Base-by-base conservation (phyloP, 2,113 vertebrate genomes). In the Ciconia boyciana region DNA sequence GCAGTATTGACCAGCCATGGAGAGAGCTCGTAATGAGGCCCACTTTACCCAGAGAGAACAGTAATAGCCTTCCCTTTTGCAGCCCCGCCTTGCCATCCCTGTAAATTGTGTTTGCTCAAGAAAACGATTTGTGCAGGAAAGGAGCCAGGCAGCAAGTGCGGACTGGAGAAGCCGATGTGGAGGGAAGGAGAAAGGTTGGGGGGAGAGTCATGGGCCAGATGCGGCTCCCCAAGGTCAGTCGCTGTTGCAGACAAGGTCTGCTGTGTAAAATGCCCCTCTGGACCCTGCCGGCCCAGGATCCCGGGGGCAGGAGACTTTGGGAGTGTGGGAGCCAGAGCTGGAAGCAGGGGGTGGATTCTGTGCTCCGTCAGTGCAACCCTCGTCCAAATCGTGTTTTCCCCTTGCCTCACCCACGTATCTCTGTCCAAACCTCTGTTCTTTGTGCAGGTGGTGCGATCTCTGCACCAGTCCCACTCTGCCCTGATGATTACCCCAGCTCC, bases 91-190 rank as follows among this genome's bases (percentile, higher is more conserved):
- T 16, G 0, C 44, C 64, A 55, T 82, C 51, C 44, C 72, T 1
- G 17, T 88, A 89, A 97, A 90, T 61, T 94, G 65, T 96, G 80
- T 95, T 97, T 96, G 96, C 74, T 96, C 83, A 95, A 76, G 94
- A 87, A 91, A 95, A 96, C 72, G 20, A 90, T 94, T 94, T 93
- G 70, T 65, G 52, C 74, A 84, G 89, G 83, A 83, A 82, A 92
- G 83, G 65, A 97, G 52, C 25, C 79, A 94, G 89, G 61, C 89
- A 94, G 80, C 44, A 49, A 92, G 36, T 26, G 51, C 0, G 0
- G 72, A 68, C 41, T 68, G 66, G 66, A 82, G 52, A 34, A 20
- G 51, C 31, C 1, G 7, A 22, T 41, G 41, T 84, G 52, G 61
- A 58, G 52, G 69, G 48, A 72, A 72, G 74, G 22, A 76, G 74